Evolutionary conservation across 1,140 invertebrate genomes (phyloP), one percentile per base, ranked within the genome.

Genomic region (Marisa cornuarietis): DNA sequence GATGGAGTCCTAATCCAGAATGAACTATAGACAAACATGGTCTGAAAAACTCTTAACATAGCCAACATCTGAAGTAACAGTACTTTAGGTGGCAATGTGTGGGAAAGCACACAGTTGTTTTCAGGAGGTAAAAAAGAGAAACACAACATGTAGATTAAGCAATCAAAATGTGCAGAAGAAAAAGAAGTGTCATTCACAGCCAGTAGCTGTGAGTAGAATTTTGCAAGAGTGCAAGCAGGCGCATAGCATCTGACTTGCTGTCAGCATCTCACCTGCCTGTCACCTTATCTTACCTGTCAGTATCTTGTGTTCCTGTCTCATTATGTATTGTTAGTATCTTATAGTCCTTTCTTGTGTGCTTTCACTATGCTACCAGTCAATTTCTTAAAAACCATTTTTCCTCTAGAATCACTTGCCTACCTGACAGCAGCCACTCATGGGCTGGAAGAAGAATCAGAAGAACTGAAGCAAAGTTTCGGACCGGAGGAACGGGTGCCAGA

Each of bases 361-460:
- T 2, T 68, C 42, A n/a, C 0, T 77, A 14, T 65, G n/a, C 31
- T n/a, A 18, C 26, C 68, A 26, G 16, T 31, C 1, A 65, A 16
- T 68, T 31, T 51, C 10, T 58, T 14, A 71, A 71, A 9, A 11
- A 77, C 78, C 22, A 58, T 72, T 86, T 73, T 75, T 63, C 14
- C 69, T 81, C 85, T 83, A 95, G 92, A 91, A 81, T 96, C 96
- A 0, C 91, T 94, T 78, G 98, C 98, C 0, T 98, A 99, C 90
- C 92, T 99, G 14, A 99, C 97, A 0, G 97, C 98, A 0, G 94
- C 95, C 16, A 99, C 97, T n/a, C 96, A 99, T 91, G 96, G 96
- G 58, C 93, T 98, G 16, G 88, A 93, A 0, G 96, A 96, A 65
- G 95, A 97, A 82, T 95, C 95, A 0, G 94, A 95, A 71, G 93